Conservation (phyloP, 2,888 invertebrate genomes). For the Amorpha juglandis region DNA sequence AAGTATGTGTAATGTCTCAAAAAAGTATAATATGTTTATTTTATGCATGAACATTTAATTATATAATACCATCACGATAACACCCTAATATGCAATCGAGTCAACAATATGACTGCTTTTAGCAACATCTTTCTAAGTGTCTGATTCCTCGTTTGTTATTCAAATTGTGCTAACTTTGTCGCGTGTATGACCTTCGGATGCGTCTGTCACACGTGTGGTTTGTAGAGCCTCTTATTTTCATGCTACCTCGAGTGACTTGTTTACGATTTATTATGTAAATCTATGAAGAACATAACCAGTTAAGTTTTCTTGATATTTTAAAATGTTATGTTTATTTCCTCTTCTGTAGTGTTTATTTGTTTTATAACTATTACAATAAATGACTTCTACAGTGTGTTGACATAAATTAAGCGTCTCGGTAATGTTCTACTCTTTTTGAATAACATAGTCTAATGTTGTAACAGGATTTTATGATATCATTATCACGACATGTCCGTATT, state of each 20-base stretch:
- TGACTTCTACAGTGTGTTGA: too few species aligned
- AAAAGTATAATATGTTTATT: not conserved
- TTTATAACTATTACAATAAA: too few species aligned
- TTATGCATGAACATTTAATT: not conserved
- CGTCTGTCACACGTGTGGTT: slow-evolving; percentile 8
- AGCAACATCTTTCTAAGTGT: slow-evolving; percentile 9
- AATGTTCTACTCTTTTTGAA: too few species aligned
- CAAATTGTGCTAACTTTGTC: slow-evolving; percentile 8
- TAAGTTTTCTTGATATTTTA: too few species aligned
- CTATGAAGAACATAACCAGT: not conserved
- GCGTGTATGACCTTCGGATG: not conserved
- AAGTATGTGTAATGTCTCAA: not conserved
- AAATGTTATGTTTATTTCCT: not conserved
- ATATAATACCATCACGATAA: not conserved
- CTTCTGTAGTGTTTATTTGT: not conserved
- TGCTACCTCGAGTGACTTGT: not conserved
- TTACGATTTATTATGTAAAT: not conserved
- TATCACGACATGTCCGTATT: too few species aligned
- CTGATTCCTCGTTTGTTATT: slow-evolving; percentile 18
- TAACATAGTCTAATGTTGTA: too few species aligned
- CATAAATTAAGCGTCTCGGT: too few species aligned
- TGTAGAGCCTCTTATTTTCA: slow-evolving; percentile 1
- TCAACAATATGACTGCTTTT: slow-evolving; percentile 13
- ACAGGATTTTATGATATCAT: too few species aligned
- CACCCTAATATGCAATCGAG: not conserved